Percentiles rank a stretch among this genome's conserved stretches.
These are phyloP conservation scores for Aurelia coerulea DNA, from an alignment of 30 jellyfish, hydroid and myxozoan species.

Conservation along the genomic window DNA sequence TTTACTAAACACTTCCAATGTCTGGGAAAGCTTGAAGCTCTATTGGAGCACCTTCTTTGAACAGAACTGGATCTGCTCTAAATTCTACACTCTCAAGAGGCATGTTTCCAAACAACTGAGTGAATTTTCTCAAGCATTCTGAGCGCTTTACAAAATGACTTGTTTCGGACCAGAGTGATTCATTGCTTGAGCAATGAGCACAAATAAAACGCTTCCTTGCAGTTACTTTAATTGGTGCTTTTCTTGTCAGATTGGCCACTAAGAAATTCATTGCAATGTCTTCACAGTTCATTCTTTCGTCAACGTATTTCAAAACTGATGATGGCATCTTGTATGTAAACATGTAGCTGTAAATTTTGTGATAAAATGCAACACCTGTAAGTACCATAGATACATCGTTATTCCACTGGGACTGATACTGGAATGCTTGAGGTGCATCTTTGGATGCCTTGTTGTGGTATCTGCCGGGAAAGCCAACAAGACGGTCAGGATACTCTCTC, in stretches of 20 bases:
- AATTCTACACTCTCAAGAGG: conserved; percentile 87
- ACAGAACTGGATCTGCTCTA: conserved; percentile 94
- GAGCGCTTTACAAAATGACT: conserved; percentile 90
- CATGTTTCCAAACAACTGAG: conserved; percentile 83
- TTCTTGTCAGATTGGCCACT: conserved; percentile 86
- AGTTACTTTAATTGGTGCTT: conserved; percentile 93
- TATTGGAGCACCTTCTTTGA: conserved; percentile 70
- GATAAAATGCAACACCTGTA: conserved; percentile 97
- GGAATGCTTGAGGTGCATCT: conserved; percentile 19
- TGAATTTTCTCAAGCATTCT: conserved; percentile 77
- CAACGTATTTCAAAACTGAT: conserved; percentile 57
- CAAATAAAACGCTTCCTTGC: conserved; percentile 94
- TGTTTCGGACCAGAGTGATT: conserved; percentile 95
- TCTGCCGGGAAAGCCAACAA: conserved; percentile 97
- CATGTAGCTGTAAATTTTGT: conserved; percentile 80
- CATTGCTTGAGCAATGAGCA: conserved; percentile 82
- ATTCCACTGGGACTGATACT: conserved; percentile 94
- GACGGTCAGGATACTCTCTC: conserved; percentile 89
- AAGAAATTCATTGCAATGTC: conserved; percentile 95
- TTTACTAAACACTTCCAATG: conserved; percentile 68
- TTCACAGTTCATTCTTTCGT: conserved; percentile 91
- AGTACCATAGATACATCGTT: conserved; percentile 93
- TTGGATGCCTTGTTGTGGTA: conserved; percentile 43
- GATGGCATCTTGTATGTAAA: conserved; percentile 84
- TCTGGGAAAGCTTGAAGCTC: conserved; percentile 78